Conservation (phyloP, 2,797 vertebrate genomes). For the Microchirus variegatus region DNA sequence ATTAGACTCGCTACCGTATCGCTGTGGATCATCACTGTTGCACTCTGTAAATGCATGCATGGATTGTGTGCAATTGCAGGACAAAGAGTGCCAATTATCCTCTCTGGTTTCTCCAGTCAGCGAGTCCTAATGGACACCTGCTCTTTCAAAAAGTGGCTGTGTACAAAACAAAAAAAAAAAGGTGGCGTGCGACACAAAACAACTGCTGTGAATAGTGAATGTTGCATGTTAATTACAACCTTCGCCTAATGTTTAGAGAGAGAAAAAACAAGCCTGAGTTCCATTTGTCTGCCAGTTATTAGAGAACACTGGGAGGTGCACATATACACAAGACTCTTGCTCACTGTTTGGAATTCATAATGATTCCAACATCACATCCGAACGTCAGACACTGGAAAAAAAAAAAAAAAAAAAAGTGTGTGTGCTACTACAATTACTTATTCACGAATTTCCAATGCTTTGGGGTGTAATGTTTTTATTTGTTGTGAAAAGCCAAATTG, state of each 20-base stretch:
- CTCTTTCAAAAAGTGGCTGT: constrained; percentile 46
- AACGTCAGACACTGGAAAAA: constrained; percentile 24
- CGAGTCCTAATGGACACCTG: constrained; percentile 34
- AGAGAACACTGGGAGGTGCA: constrained; percentile 67
- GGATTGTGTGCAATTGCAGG: no score
- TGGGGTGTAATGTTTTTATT: constrained; percentile 47
- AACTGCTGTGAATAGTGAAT: constrained; percentile 41
- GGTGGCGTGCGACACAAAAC: constrained; percentile 5
- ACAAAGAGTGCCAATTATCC: constrained; percentile 5
- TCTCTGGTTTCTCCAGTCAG: constrained; percentile 39
- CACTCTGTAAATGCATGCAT: no score
- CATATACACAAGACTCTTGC: constrained; percentile 46
- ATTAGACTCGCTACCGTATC: no score
- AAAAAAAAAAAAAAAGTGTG: constrained; percentile 30
- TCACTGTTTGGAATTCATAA: constrained; percentile 70
- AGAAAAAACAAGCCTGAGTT: constrained; percentile 52
- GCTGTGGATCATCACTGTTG: no score
- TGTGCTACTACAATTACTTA: constrained; percentile 48
- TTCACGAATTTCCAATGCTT: constrained; percentile 52
- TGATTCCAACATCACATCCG: constrained; percentile 55
- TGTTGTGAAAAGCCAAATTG: constrained; percentile 32
- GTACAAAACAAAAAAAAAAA: constrained; percentile 43
- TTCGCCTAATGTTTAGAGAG: constrained; percentile 66
- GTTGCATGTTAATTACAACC: constrained; percentile 74
- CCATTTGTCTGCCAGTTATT: constrained; percentile 77